phyloP scores from a whole-genome alignment of 2,797 vertebrate genomes.

The Centropyge bicolor region DNA sequence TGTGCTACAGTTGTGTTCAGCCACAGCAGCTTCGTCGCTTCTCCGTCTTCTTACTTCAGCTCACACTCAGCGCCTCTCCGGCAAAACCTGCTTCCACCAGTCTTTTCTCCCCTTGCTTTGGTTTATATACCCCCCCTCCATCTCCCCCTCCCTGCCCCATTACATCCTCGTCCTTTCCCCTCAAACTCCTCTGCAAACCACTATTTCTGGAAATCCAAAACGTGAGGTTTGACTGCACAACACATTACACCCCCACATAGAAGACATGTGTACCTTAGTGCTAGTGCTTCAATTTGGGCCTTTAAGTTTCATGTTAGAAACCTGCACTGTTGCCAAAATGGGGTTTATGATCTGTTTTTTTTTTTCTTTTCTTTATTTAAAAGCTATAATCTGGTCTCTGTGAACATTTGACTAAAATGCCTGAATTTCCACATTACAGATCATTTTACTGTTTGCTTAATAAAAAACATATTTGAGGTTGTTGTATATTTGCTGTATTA shows the following conservation, averaged over 20 bases:
- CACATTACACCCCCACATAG: slow-evolving; percentile 12
- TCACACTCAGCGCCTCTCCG: slow-evolving; percentile 20
- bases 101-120: slow-evolving; percentile 39
- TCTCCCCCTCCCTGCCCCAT: slow-evolving; percentile 18
- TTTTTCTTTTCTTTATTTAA: not conserved
- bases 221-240: slow-evolving; percentile 14
- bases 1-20: slow-evolving; percentile 11
- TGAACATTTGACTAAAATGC: not conserved
- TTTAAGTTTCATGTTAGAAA: not conserved
- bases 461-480: not conserved
- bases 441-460: not conserved
- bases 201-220: not conserved
- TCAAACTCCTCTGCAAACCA: slow-evolving; percentile 30
- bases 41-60: slow-evolving; percentile 15
- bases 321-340: not conserved
- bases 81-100: slow-evolving; percentile 29
- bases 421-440: not conserved
- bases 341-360: not conserved
- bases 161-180: slow-evolving; percentile 43
- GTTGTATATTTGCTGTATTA: too few species aligned
- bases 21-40: slow-evolving; percentile 14
- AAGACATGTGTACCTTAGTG: not conserved
- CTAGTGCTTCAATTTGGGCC: not conserved
- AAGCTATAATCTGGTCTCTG: not conserved
- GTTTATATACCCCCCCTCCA: slow-evolving; percentile 60